Evolutionary conservation across 2,888 invertebrate species (phyloP).

Genomic region (Eugnorisma glareosa): DNA sequence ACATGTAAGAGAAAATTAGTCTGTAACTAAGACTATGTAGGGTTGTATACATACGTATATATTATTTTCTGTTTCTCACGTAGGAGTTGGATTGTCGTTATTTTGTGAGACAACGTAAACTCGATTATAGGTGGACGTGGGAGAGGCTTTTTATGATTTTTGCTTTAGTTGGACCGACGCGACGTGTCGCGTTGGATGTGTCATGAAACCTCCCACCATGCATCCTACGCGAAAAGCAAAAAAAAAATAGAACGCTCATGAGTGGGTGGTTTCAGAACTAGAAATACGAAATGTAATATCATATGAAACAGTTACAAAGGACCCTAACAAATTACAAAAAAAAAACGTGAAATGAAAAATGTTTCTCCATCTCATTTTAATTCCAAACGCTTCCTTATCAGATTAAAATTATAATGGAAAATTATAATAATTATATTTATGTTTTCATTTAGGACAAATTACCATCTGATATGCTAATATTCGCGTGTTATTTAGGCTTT

Average conservation of each 20-base stretch:
- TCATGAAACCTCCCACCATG: conserved; percentile 13
- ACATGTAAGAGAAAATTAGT: conserved; percentile 52
- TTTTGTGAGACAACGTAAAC: conserved; percentile 28
- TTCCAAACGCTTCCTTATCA: conserved; percentile 20
- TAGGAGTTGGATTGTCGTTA: conserved; percentile 22
- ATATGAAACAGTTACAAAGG: background rate
- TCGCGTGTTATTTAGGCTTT: conserved; percentile 30
- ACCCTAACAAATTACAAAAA: background rate
- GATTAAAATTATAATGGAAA: conserved; percentile 24
- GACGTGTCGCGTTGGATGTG: background rate
- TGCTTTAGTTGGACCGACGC: background rate
- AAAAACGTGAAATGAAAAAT: background rate
- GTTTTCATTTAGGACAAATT: conserved; percentile 36
- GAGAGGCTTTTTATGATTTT: background rate
- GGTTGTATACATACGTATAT: no score
- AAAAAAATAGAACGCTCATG: background rate
- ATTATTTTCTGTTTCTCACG: conserved; percentile 8
- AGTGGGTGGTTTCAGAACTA: background rate
- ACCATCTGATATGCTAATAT: conserved; percentile 41
- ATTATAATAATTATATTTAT: conserved; percentile 48
- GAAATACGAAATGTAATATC: background rate
- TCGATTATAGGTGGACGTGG: conserved; percentile 30
- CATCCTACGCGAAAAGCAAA: conserved; percentile 10
- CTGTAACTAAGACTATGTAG: conserved; percentile 23
- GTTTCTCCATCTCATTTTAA: conserved; percentile 12